Evolutionary conservation across 2,888 invertebrate genomes (phyloP), one percentile per base, ranked within the genome.

Genomic region (Gortyna flavago): DNA sequence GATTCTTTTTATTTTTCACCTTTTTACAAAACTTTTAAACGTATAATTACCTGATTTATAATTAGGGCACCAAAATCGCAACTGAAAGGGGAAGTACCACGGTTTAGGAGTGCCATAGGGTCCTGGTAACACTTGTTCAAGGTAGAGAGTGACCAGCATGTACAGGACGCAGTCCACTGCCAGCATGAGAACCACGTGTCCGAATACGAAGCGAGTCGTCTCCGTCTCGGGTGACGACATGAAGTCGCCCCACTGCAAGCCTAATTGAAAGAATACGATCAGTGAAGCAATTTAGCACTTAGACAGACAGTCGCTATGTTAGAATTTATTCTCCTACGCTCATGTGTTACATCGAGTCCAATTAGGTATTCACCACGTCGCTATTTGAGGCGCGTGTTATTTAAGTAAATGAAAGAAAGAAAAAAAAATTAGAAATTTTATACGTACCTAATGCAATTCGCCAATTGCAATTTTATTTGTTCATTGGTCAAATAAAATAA

Each of bases 121-220:
- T 18, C 99, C 99, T 0, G 99, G 99, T 82, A 98, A 97, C 18
- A 99, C 97, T 85, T 98, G 98, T 93, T 99, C 99, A 48, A 99
- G 95, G 92, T 99, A 99, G 86, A 99, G 95, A 0, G 99, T 98
- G 59, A 99, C 93, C 5, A 98, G 77, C 92, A 98, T 97, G 90
- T 99, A 98, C 0, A 99, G 71, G 0, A 98, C 73, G 16, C 97
- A 95, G 91, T 98, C 98, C 1, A 98, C 82, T n/a, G 98, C 90
- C 89, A 99, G 93, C 97, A 99, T 98, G 2, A 98, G 89, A 66
- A 99, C 95, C 57, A 98, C 97, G 87, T 97, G 97, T 5, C 98
- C 98, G 87, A 99, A 95, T 0, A 97, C 95, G 78, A 98, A 96
- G 5, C 97, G 95, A n/a, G 90, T 84, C 80, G 98, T 97, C 87